Conservation (phyloP, 2,888 invertebrate genomes). For the Limnephilus lunatus region DNA sequence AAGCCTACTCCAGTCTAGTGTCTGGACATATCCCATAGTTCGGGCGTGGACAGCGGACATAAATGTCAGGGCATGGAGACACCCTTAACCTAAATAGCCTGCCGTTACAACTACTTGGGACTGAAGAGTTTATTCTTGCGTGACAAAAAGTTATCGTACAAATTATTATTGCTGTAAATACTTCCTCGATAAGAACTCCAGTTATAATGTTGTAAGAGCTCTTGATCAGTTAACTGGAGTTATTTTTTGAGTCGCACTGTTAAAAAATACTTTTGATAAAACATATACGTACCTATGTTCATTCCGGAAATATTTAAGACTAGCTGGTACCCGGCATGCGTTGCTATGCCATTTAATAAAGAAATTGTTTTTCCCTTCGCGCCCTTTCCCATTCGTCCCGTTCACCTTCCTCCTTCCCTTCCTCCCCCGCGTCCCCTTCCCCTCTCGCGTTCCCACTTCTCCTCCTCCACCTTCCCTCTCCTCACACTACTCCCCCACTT, state of each 20-base stretch:
- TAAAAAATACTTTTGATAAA: background rate
- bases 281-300: no score
- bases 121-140: background rate
- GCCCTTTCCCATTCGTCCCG: no score
- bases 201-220: background rate
- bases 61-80: background rate
- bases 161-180: background rate
- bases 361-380: no score
- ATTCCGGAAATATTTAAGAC: no score
- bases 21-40: background rate
- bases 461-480: no score
- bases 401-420: no score
- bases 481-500: no score
- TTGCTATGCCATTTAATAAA: no score
- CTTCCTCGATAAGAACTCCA: background rate
- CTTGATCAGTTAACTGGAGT: background rate
- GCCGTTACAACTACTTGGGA: background rate
- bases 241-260: background rate
- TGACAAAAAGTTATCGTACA: background rate
- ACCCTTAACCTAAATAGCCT: conserved; percentile 2
- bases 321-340: no score
- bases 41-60: background rate
- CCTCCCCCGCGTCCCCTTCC: no score
- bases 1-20: background rate
- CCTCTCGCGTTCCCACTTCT: no score